Base-by-base conservation (phyloP, 2,888 invertebrate genomes). In the Anthophora plumipes region DNA sequence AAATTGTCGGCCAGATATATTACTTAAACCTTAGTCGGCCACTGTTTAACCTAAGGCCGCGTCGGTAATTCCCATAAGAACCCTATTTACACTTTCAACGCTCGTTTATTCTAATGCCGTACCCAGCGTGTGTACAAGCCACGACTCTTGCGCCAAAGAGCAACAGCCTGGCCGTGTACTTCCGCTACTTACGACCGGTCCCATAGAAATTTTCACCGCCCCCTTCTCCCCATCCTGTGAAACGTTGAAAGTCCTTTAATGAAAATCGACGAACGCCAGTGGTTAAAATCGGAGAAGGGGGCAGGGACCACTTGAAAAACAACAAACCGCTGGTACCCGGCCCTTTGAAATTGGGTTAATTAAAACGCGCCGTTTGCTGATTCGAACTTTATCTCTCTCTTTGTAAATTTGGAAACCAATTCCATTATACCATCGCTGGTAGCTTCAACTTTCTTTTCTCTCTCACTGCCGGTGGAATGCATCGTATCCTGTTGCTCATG, bases 61-160 rank as follows among this genome's bases (percentile, higher is more conserved):
- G n/a, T n/a, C 3, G 31, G 72, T 84, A 85, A 86, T 83, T 86
- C 80, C 81, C 81, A 78, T 80, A 82, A 86, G 85, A 85, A 77
- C 68, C 69, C 60, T 63, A 82, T 85, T 83, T 80, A 83, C 83
- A 85, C 85, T 80, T 85, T 84, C 84, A 77, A 59, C 54, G 84
- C 78, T 82, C 85, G 74, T 86, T 86, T 82, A 82, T 85, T 84
- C 85, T 85, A 85, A 85, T 86, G 69, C 55, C 20, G 68, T 12
- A 12, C 61, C 39, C n/a, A 1, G 31, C 61, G 63, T 54, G 52
- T 57, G 39, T 50, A 20, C 31, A 25, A 48, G n/a, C 43, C 11
- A 41, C 20, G 22, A 39, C 55, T 41, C 41, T 61, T 55, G 31
- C 20, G 55, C 63, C 22, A 14, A 43, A 20, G 9, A 37, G 63